Percentiles rank a stretch among this genome's conserved stretches.
Conservation (phyloP, 2,888 invertebrate genomes). For the Trissolcus brochymenae region DNA sequence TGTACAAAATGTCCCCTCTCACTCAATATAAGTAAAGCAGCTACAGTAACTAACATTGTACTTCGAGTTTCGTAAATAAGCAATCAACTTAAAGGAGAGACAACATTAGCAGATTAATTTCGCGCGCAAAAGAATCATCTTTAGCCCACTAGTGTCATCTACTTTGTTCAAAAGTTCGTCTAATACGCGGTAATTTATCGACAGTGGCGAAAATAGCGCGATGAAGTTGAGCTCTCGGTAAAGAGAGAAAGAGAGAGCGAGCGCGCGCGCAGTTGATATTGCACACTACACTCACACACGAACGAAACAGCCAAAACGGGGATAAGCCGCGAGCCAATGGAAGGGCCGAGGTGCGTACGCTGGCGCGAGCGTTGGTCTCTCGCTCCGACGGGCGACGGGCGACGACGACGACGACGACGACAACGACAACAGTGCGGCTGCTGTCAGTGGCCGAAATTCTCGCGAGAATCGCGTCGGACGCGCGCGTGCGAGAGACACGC, state of each 20-base stretch:
- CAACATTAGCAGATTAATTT: no score
- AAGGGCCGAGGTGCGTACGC: constrained; percentile 37
- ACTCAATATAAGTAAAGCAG: no score
- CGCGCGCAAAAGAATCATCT: no score
- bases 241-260: no score
- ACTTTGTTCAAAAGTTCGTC: neutral
- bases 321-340: constrained; percentile 39
- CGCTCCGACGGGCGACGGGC: neutral
- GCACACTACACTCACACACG: no score
- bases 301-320: constrained; percentile 18
- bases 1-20: no score
- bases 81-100: no score
- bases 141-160: no score
- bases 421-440: constrained; percentile 32
- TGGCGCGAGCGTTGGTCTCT: constrained; percentile 27
- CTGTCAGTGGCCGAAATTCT: constrained; percentile 42
- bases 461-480: constrained; percentile 29
- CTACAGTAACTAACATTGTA: no score
- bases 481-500: constrained; percentile 44
- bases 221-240: neutral
- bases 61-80: no score
- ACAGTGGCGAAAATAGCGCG: neutral
- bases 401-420: constrained; percentile 36
- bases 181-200: neutral
- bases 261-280: neutral